These are phyloP conservation scores for Leptatherina wallacei DNA, from an alignment of 2,797 vertebrate genomes.

Conservation along the genomic window DNA sequence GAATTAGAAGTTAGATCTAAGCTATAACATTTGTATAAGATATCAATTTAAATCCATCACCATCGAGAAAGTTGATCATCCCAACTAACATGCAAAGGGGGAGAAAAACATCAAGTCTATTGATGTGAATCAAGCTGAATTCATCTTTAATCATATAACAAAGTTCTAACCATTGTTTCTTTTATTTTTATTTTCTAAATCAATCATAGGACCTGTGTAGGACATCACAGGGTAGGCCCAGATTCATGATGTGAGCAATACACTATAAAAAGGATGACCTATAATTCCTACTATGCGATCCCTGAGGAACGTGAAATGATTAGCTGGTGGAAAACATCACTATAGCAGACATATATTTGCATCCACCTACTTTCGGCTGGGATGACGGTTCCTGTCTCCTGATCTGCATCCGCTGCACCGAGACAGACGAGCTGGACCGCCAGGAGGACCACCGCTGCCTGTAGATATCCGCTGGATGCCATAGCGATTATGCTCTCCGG, in stretches of 20 bases:
- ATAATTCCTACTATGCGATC: constrained; percentile 16
- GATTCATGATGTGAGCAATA: constrained; percentile 12
- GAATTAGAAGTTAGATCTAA: no score
- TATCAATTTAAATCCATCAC: no score
- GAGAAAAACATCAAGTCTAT: no score
- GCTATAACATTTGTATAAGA: no score
- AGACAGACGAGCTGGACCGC: constrained; percentile 74
- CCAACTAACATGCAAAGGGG: no score
- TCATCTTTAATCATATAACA: not conserved
- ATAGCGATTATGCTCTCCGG: constrained; percentile 54
- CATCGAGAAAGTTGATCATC: no score
- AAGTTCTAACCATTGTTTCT: not conserved
- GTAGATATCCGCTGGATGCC: constrained; percentile 66
- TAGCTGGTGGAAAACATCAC: not conserved
- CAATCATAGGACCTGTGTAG: not conserved
- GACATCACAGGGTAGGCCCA: constrained; percentile 19
- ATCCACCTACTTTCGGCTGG: constrained; percentile 89
- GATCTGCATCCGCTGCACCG: constrained; percentile 76
- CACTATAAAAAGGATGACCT: constrained; percentile 38
- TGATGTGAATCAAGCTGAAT: no score
- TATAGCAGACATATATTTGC: not conserved
- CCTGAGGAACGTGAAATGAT: constrained; percentile 14
- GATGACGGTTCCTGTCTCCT: constrained; percentile 87
- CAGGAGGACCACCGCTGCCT: constrained; percentile 75
- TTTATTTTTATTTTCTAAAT: not conserved